phyloP scores from a whole-genome alignment of 1,140 invertebrate genomes.

The Paraescarpia echinospica region DNA sequence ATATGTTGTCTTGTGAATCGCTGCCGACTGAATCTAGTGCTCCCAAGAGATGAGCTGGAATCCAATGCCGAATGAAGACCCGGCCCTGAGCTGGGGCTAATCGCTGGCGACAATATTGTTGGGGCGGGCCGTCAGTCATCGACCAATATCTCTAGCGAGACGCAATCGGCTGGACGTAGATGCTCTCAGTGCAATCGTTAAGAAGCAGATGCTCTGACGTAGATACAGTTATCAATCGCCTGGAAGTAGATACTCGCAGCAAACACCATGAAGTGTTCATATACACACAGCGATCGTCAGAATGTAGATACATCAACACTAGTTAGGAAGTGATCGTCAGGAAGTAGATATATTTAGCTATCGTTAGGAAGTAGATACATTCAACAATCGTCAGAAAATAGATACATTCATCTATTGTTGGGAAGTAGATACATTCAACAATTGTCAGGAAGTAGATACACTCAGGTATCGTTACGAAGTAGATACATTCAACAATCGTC shows the following conservation, averaged over 20 bases:
- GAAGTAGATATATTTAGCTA: too few species aligned
- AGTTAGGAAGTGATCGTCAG: not conserved
- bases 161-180: not conserved
- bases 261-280: too few species aligned
- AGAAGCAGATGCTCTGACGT: not conserved
- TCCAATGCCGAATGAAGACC: not conserved
- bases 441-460: not conserved
- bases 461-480: too few species aligned
- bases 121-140: too few species aligned
- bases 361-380: not conserved
- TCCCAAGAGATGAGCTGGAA: not conserved
- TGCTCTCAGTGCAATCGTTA: not conserved
- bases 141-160: not conserved
- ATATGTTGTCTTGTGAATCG: too few species aligned
- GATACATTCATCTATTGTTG: not conserved
- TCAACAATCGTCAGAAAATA: not conserved
- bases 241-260: not conserved
- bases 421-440: not conserved
- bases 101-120: not conserved
- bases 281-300: not conserved
- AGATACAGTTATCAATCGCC: not conserved
- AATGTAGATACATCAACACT: not conserved
- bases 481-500: too few species aligned
- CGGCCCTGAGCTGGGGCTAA: not conserved
- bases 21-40: not conserved